Evolutionary conservation across 2,888 invertebrate genomes (phyloP).

Genomic region (Caenorhabditis angaria): DNA sequence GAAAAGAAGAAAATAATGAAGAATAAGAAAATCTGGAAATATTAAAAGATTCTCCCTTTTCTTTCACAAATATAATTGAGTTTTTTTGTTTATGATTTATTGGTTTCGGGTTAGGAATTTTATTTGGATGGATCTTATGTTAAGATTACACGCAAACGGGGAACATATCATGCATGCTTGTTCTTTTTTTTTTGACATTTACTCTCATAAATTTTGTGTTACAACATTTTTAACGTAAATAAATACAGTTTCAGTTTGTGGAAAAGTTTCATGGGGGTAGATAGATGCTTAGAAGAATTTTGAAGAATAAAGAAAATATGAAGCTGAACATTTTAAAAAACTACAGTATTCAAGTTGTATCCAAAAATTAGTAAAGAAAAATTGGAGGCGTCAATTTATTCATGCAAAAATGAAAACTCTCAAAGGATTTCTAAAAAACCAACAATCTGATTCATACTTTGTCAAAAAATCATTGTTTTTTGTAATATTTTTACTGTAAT

Average conservation of each 20-base stretch:
- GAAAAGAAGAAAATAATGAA: neutral
- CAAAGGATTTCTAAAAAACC: too few species aligned
- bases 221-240: neutral
- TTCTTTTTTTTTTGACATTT: neutral
- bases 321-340: too few species aligned
- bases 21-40: neutral
- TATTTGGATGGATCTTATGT: neutral
- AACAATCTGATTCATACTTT: too few species aligned
- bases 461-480: too few species aligned
- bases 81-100: neutral
- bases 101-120: neutral
- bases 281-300: too few species aligned
- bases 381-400: too few species aligned
- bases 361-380: too few species aligned
- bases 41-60: neutral
- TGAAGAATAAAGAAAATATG: too few species aligned
- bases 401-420: too few species aligned
- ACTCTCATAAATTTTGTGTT: neutral
- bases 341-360: too few species aligned
- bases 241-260: neutral
- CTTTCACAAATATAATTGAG: conserved; percentile 4
- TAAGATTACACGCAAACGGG: neutral
- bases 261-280: too few species aligned
- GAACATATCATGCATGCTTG: neutral
- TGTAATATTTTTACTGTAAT: too few species aligned